Evolutionary conservation across 1,140 invertebrate genomes (phyloP).

Genomic region (Cryptotermes secundus): DNA sequence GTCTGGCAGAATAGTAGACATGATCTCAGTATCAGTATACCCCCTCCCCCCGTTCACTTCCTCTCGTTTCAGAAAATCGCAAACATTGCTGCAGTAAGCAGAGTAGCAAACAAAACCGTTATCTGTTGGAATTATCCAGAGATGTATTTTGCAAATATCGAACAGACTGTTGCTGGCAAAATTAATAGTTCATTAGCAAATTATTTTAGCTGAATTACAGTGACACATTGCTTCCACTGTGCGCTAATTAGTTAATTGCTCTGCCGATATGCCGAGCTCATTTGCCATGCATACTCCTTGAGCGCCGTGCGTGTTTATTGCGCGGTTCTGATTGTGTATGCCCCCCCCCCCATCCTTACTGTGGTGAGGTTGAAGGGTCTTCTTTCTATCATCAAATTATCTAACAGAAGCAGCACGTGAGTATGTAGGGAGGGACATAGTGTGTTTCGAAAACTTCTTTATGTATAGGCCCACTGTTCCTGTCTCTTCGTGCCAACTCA

Average conservation of each 20-base stretch:
- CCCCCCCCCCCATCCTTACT: background rate
- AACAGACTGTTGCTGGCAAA: background rate
- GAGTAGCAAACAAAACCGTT: too few relatives aligned
- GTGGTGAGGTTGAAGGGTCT: background rate
- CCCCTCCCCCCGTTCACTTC: too few relatives aligned
- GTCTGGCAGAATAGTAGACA: too few relatives aligned
- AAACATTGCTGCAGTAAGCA: too few relatives aligned
- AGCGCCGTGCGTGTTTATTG: background rate
- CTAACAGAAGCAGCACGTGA: constrained; percentile 8
- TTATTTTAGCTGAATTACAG: background rate
- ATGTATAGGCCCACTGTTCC: too few relatives aligned
- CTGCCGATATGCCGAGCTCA: background rate
- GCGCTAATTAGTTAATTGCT: background rate
- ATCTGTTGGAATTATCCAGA: too few relatives aligned
- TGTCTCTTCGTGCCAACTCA: too few relatives aligned
- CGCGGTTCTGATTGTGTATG: background rate
- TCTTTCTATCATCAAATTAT: constrained; percentile 8
- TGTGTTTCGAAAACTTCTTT: background rate
- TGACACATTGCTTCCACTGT: background rate
- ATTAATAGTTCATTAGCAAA: constrained; percentile 4
- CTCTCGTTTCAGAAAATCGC: too few relatives aligned
- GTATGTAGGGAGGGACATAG: background rate
- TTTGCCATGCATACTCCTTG: background rate
- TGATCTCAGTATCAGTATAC: too few relatives aligned
- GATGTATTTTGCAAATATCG: background rate